Evolutionary conservation across 2,797 vertebrate genomes (phyloP).

Genomic region (Tenualosa thibaudeaui): DNA sequence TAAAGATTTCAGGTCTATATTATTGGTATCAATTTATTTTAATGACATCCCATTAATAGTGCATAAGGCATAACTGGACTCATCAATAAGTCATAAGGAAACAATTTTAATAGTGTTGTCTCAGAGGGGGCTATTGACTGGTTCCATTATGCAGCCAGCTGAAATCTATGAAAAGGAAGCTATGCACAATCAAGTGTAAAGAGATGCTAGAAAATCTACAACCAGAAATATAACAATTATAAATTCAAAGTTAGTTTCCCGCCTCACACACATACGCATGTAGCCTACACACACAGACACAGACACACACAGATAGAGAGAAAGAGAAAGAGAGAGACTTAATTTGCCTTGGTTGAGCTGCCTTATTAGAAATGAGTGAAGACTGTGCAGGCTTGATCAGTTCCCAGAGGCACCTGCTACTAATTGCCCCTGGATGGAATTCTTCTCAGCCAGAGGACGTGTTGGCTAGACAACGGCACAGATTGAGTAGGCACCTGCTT

Average conservation of each 20-base stretch:
- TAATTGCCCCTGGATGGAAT: neutral
- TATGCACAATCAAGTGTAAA: constrained; percentile 1
- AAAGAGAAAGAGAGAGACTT: neutral
- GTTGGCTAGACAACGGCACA: constrained; percentile 1
- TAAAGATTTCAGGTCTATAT: constrained; percentile 7
- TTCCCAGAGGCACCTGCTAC: neutral
- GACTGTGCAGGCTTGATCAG: neutral
- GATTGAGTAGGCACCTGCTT: neutral
- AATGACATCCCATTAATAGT: neutral
- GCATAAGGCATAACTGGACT: neutral
- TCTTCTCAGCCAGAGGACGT: neutral
- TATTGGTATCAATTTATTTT: constrained; percentile 19
- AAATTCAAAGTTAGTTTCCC: neutral
- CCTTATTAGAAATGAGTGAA: constrained; percentile 22
- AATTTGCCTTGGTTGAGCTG: neutral
- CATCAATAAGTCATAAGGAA: constrained; percentile 12
- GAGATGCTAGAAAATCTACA: neutral
- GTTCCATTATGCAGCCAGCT: neutral
- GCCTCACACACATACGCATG: neutral
- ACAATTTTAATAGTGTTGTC: neutral
- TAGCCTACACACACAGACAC: neutral
- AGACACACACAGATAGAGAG: neutral
- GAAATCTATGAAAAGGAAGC: neutral
- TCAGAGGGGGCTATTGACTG: neutral
- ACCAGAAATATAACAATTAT: neutral